phyloP scores from a whole-genome alignment of 1,140 invertebrate genomes.

The Kradibia gibbosae region DNA sequence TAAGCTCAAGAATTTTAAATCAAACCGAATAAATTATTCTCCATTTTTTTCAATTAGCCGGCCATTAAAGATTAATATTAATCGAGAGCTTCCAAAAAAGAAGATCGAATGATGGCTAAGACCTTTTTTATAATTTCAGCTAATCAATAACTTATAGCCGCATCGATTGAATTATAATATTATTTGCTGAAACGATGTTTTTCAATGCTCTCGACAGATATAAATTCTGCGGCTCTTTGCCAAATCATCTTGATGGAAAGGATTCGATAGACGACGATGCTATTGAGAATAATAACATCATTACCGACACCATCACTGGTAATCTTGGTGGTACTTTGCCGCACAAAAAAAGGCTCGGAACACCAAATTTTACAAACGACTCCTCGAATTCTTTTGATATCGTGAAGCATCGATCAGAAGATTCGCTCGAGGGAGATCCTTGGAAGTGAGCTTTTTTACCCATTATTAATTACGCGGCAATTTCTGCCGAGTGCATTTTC shows the following conservation, averaged over 20 bases:
- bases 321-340: slow-evolving; percentile 74
- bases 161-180: too few relatives aligned
- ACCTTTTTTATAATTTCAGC: too few relatives aligned
- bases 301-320: slow-evolving; percentile 77
- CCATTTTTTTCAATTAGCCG: too few relatives aligned
- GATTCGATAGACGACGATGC: slow-evolving; percentile 70
- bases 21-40: too few relatives aligned
- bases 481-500: too few relatives aligned
- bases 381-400: slow-evolving; percentile 66
- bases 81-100: too few relatives aligned
- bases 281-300: slow-evolving; percentile 74
- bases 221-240: slow-evolving; percentile 78
- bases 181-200: too few relatives aligned
- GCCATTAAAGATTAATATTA: too few relatives aligned
- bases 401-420: slow-evolving; percentile 67
- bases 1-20: too few relatives aligned
- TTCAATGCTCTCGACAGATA: slow-evolving; percentile 65
- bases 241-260: slow-evolving; percentile 81
- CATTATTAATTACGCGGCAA: too few relatives aligned
- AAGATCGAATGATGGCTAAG: too few relatives aligned
- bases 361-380: slow-evolving; percentile 71
- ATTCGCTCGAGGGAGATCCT: slow-evolving; percentile 70
- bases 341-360: slow-evolving; percentile 74
- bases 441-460: slow-evolving; percentile 62
- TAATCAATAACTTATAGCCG: too few relatives aligned